Evolutionary conservation across 2,888 invertebrate genomes (phyloP).

Genomic region (Teleiodes luculella): DNA sequence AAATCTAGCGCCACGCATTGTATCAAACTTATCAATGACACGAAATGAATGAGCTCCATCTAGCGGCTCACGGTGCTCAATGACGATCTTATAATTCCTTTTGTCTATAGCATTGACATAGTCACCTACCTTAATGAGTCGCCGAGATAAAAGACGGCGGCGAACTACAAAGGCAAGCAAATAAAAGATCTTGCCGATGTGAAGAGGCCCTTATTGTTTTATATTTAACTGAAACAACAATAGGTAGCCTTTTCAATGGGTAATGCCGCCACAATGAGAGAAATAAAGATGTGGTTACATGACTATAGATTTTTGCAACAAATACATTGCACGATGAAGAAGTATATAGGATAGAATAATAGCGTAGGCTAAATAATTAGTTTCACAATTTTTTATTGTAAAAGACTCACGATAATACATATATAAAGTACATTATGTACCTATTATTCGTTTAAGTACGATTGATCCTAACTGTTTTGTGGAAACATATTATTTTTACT

Average conservation of each 20-base stretch:
- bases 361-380: no score
- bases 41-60: constrained; percentile 4
- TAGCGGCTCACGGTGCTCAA: constrained; percentile 3
- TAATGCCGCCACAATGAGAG: constrained; percentile 72
- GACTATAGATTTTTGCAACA: constrained; percentile 19
- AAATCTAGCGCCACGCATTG: constrained; percentile 1
- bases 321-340: no score
- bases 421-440: no score
- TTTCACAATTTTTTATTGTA: no score
- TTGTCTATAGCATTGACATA: constrained; percentile 16
- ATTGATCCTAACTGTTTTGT: no score
- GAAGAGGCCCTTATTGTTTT: constrained; percentile 72
- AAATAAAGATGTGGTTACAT: constrained; percentile 43
- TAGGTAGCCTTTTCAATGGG: constrained; percentile 76
- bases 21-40: constrained; percentile 4
- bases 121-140: constrained; percentile 63
- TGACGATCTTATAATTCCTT: constrained; percentile 2
- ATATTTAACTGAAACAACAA: constrained; percentile 77
- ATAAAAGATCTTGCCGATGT: constrained; percentile 65
- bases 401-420: no score
- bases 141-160: constrained; percentile 66
- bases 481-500: no score
- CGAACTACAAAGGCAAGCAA: constrained; percentile 61
- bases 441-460: no score
- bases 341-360: no score